Evolutionary conservation across 92 coral and sea anemone genomes (phyloP).

Genomic region (Porites divaricata): DNA sequence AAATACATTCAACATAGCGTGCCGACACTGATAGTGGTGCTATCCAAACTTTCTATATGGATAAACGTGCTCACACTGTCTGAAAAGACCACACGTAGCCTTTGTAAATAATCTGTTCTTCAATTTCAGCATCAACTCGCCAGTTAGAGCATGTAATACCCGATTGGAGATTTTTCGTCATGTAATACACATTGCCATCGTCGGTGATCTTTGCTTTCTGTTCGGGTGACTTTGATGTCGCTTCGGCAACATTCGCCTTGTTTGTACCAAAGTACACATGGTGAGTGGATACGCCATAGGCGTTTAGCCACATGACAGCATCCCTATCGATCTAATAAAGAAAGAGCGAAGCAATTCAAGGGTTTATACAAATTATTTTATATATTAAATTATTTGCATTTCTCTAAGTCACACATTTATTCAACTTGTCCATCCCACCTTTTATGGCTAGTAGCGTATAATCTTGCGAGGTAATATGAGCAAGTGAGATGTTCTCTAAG

Average conservation of each 20-base stretch:
- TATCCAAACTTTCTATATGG: background rate
- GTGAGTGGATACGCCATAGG: conserved; percentile 63
- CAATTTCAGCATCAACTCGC: conserved; percentile 64
- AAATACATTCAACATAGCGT: too few species aligned
- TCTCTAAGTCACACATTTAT: background rate
- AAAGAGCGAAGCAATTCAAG: background rate
- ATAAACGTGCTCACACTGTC: conserved; percentile 3
- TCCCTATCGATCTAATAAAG: conserved; percentile 38
- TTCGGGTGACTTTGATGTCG: conserved; percentile 49
- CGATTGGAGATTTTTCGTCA: conserved; percentile 26
- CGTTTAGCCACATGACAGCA: conserved; percentile 81
- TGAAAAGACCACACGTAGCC: conserved; percentile 67
- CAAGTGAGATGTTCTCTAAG: too few species aligned
- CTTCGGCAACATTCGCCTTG: conserved; percentile 48
- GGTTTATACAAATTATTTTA: background rate
- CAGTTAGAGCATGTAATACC: conserved; percentile 51
- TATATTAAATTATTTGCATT: background rate
- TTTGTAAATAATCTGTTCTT: conserved; percentile 31
- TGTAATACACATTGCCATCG: conserved; percentile 65
- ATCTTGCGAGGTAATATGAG: too few species aligned
- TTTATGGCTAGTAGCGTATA: too few species aligned
- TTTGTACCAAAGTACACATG: conserved; percentile 68
- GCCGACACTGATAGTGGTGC: background rate
- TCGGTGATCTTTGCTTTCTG: conserved; percentile 47
- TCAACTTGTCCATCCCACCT: background rate